Evolutionary conservation across 2,797 vertebrate genomes (phyloP), one percentile per base, ranked within the genome.

Genomic region (Hapalemur alaotrensis): DNA sequence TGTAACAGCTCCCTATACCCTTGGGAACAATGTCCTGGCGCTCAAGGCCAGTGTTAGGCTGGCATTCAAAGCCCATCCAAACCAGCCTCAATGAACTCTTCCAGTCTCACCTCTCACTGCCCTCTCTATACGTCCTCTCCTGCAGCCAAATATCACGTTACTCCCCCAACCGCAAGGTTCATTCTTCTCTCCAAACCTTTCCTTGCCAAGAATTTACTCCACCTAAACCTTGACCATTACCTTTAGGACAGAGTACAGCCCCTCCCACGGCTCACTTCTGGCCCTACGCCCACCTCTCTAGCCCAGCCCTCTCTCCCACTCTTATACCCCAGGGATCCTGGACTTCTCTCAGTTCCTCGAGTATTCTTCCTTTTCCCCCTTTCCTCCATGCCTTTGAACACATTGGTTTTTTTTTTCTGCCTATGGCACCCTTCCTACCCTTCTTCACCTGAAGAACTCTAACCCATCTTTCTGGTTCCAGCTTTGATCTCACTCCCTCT

Each of bases 361-460:
- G 11, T 20, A 48, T 10, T 67, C 59, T 18, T 2, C 9, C 23
- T 5, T 23, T n/a, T 0, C 3, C 57, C 48, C 23, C 63, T 73
- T 78, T 69, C 15, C 28, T 65, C 50, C 23, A 13, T 4, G 43
- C 2, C 20, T 92, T 80, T 73, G 54, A 67, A 52, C 5, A 85
- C 2, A 25, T 4, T 32, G 78, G 78, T 28, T 75, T 20, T 52
- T 50, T 50, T 22, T 38, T 15, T 17, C 61, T 89, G 23, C 25
- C 11, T 32, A 63, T 23, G 52, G 35, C 12, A 30, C 22, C 5
- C 10, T 69, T 54, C n/a, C 50, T 63, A 50, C 4, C 12, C 4
- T 75, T 59, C 38, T 78, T 63, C 72, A 94, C 65, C 50, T 54
- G 46, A 83, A 80, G 82, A 89, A 41, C 91, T 76, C 63, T 30